Base-by-base conservation (phyloP, 2,113 vertebrate species). In the Vireo altiloquus region DNA sequence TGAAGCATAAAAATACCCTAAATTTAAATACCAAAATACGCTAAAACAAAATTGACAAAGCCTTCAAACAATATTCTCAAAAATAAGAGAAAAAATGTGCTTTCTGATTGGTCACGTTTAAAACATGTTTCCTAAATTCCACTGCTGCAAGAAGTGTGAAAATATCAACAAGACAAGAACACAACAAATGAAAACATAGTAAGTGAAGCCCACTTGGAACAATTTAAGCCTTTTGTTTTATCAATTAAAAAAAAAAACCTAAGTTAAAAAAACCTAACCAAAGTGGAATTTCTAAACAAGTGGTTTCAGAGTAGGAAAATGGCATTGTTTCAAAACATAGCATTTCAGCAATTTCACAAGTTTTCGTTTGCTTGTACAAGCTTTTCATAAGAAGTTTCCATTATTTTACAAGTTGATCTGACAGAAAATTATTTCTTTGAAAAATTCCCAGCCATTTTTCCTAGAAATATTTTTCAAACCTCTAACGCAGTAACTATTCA, bases 241-340 rank as follows among this genome's bases (percentile, higher is more conserved):
- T 39, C 76, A 90, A 60, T 57, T 2, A 5, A 61, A 91, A 91
- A 24, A 40, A 42, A 42, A 42, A 80, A 91, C 53, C 8, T 52
- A 74, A 59, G 65, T 44, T 72, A 70, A 90, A 94, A 96, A 94
- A 82, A 70, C 27, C 21, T 78, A 94, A 82, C 76, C 54, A 76
- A 95, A 94, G 66, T 15, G 47, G 65, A 75, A 90, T 94, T 96
- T 94, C 95, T 95, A 95, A 94, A 89, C 80, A 92, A 96, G 83
- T 87, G 61, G 61, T 61, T 94, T 91, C 52, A 86, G 84, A 94
- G 89, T 84, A 95, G 92, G 81, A 95, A 97, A 95, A 95, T 92
- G 89, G 88, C 85, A 83, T 60, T 75, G 64, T 83, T 95, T 92
- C 94, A 92, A 81, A 95, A 91, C 81, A 74, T 18, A 85, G 82